phyloP scores from a whole-genome alignment of 2,888 invertebrate species.

The Pomacea canaliculata region DNA sequence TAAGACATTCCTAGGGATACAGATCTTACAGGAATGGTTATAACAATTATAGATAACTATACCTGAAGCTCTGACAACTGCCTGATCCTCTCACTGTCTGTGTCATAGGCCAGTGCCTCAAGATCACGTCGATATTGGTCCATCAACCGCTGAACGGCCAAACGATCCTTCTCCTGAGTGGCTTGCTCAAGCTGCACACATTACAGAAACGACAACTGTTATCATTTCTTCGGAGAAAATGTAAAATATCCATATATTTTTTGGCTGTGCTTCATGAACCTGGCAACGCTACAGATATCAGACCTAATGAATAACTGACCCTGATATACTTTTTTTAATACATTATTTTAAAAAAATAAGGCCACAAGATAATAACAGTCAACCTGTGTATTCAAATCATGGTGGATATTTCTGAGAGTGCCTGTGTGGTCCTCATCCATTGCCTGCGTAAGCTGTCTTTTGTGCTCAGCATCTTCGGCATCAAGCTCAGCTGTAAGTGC shows the following conservation, averaged over 20 bases:
- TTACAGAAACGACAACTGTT: background rate
- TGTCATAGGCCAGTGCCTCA: slow-evolving; percentile 50
- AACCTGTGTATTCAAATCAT: slow-evolving; percentile 44
- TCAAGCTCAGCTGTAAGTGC: slow-evolving; percentile 58
- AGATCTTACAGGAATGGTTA: too few species aligned
- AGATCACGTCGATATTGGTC: slow-evolving; percentile 58
- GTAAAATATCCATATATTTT: too few species aligned
- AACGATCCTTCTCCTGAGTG: slow-evolving; percentile 30
- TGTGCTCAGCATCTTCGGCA: slow-evolving; percentile 58
- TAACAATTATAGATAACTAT: background rate
- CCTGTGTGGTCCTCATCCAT: slow-evolving; percentile 57
- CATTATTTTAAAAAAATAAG: too few species aligned
- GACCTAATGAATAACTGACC: too few species aligned
- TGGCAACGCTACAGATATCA: too few species aligned
- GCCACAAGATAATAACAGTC: too few species aligned
- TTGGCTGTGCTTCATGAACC: too few species aligned
- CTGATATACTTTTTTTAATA: too few species aligned
- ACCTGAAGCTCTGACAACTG: slow-evolving; percentile 61
- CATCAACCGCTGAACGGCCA: slow-evolving; percentile 58
- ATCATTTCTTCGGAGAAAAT: background rate
- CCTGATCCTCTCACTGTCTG: slow-evolving; percentile 51
- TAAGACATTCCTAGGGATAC: too few species aligned
- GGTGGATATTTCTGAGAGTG: slow-evolving; percentile 40
- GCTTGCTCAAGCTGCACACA: slow-evolving; percentile 15
- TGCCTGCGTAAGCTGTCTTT: slow-evolving; percentile 45